Conservation (phyloP, 1,140 invertebrate genomes). For the Bilobella aurantiaca region DNA sequence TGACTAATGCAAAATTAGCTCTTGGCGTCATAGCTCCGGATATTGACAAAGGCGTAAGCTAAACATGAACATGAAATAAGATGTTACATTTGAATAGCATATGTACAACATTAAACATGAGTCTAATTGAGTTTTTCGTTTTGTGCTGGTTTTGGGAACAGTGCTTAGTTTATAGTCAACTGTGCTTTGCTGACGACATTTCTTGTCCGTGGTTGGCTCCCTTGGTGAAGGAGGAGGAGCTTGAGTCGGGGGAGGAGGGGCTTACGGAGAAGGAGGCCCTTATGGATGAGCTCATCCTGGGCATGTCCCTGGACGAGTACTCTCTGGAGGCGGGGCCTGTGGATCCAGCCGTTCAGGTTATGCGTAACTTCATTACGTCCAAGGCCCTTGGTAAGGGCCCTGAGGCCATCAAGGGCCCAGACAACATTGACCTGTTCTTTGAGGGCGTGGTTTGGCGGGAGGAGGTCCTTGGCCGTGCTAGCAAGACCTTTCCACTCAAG, state of each 20-base stretch:
- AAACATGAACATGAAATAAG: too few species aligned
- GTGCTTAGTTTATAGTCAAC: constrained; percentile 22
- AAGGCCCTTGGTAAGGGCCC: constrained; percentile 18
- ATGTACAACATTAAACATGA: too few species aligned
- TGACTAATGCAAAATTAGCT: background rate
- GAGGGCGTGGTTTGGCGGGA: background rate
- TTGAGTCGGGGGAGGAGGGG: constrained; percentile 11
- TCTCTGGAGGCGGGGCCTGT: constrained; percentile 14
- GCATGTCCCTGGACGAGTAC: constrained; percentile 5
- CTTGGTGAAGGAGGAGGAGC: constrained; percentile 14
- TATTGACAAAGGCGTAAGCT: constrained; percentile 20
- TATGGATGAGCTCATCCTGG: constrained; percentile 25
- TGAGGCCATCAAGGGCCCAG: background rate
- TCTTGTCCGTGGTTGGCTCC: constrained; percentile 20
- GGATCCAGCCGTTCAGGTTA: constrained; percentile 10
- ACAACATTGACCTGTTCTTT: constrained; percentile 20
- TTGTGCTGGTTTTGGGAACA: too few species aligned
- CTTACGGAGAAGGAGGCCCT: constrained; percentile 21
- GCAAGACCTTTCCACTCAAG: constrained; percentile 8
- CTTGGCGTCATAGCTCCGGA: constrained; percentile 22
- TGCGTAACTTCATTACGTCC: constrained; percentile 8
- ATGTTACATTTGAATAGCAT: too few species aligned
- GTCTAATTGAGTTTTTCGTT: too few species aligned
- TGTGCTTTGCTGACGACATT: constrained; percentile 30
- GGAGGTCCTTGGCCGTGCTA: background rate